These are phyloP conservation scores for Hemithea aestivaria DNA, from an alignment of 2,888 invertebrate species.

Conservation along the genomic window DNA sequence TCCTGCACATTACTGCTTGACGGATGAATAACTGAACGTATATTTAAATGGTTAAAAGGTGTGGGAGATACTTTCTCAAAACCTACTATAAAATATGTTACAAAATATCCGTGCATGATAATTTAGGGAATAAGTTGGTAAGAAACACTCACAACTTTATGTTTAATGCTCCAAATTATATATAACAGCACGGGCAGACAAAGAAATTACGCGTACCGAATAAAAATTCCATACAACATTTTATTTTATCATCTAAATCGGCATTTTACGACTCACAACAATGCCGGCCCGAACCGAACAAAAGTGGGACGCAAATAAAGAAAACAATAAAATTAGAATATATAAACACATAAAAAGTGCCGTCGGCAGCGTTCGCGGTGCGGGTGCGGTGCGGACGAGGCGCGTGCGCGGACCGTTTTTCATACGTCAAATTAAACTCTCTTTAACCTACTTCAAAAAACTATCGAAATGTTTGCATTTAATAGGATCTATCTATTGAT, in stretches of 20 bases:
- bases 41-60: no score
- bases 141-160: no score
- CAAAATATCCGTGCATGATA: no score
- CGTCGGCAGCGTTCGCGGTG: conserved; percentile 43
- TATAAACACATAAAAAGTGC: conserved; percentile 76
- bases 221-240: conserved; percentile 71
- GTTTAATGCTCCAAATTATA: conserved; percentile 41
- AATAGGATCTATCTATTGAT: no score
- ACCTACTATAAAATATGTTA: no score
- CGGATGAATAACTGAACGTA: no score
- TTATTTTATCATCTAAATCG: conserved; percentile 78
- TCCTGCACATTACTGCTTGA: no score
- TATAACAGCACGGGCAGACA: conserved; percentile 41
- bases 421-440: no score
- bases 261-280: conserved; percentile 76
- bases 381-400: conserved; percentile 38
- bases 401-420: conserved; percentile 61
- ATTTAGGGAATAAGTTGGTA: no score
- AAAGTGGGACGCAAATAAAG: conserved; percentile 80
- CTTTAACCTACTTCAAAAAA: conserved; percentile 55
- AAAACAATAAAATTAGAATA: conserved; percentile 80
- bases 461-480: no score
- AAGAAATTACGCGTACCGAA: conserved; percentile 53
- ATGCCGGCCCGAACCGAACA: conserved; percentile 75
- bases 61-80: no score